Percentiles rank a stretch among this genome's conserved stretches.
phyloP scores from a whole-genome alignment of 2,113 vertebrate genomes.

The human region GRCh38 chr6:138346001-138346500 shows the following conservation, averaged over 20 bases:
- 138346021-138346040: background rate
- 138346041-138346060: background rate
- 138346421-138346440: constrained; percentile 54
- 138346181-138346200: background rate
- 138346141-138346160: background rate
- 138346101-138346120: background rate
- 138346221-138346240: constrained; percentile 4
- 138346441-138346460: constrained; percentile 51
- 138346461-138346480: constrained; percentile 35
- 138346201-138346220: background rate
- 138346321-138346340: constrained; percentile 8
- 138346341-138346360: constrained; percentile 56
- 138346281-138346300: background rate
- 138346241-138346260: constrained; percentile 17
- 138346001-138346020: background rate
- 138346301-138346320: constrained; percentile 44
- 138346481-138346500: constrained; percentile 61
- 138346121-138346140: background rate
- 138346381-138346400: constrained; percentile 65
- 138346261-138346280: constrained; percentile 15
- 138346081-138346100: background rate
- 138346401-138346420: constrained; percentile 45
- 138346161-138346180: background rate
- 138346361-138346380: constrained; percentile 67
- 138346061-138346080: background rate